phyloP scores from a whole-genome alignment of 2,888 invertebrate genomes.

The Monochamus alternatus region DNA sequence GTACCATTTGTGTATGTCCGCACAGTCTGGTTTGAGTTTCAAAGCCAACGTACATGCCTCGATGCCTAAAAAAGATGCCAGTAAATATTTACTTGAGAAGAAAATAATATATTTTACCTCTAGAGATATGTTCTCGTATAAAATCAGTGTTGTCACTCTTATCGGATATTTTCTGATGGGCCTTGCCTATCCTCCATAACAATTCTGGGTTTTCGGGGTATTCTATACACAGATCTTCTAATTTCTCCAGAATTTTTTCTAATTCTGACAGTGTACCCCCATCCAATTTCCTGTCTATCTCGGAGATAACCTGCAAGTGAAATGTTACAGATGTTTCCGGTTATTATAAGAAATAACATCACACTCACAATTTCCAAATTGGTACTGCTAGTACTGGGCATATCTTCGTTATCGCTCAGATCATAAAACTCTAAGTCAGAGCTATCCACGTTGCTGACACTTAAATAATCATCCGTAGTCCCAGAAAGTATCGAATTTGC shows the following conservation, averaged over 20 bases:
- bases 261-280: slow-evolving; percentile 55
- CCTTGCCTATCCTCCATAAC: slow-evolving; percentile 67
- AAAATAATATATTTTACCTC: slow-evolving; percentile 55
- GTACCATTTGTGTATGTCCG: slow-evolving; percentile 82
- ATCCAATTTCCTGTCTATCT: slow-evolving; percentile 63
- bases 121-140: slow-evolving; percentile 60
- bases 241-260: slow-evolving; percentile 56
- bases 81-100: too few species aligned
- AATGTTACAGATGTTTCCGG: background rate
- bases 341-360: background rate
- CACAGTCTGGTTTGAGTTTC: slow-evolving; percentile 70
- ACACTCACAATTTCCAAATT: slow-evolving; percentile 52
- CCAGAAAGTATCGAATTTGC: slow-evolving; percentile 46
- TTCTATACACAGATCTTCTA: slow-evolving; percentile 62
- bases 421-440: slow-evolving; percentile 70
- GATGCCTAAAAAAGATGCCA: slow-evolving; percentile 69
- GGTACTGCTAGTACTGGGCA: slow-evolving; percentile 48
- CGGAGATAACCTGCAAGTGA: slow-evolving; percentile 57
- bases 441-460: slow-evolving; percentile 64
- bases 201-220: slow-evolving; percentile 64
- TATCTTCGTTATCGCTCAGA: slow-evolving; percentile 68
- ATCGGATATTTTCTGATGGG: slow-evolving; percentile 62
- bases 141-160: slow-evolving; percentile 51
- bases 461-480: slow-evolving; percentile 64
- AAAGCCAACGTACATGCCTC: slow-evolving; percentile 75